Evolutionary conservation across 2,113 vertebrate species (phyloP), one percentile per base, ranked within the genome.

Genomic region (Phocoena phocoena): DNA sequence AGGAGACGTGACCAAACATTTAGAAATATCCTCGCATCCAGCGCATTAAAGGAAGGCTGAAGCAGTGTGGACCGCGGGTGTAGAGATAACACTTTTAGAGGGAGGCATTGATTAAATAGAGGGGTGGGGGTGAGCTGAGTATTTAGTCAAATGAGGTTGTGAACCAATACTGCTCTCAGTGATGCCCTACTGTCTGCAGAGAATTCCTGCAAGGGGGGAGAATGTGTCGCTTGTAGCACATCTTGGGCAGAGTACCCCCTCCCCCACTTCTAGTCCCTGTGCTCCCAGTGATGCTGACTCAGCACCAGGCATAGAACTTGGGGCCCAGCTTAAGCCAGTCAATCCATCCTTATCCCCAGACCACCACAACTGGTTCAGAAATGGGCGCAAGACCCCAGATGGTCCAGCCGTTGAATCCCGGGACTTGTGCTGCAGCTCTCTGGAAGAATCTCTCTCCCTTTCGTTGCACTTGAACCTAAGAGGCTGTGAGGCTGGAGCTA

Each of bases 31-130:
- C 38, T 41, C 26, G 71, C 2, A 41, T 38, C 41, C 12, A 41
- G 55, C n/a, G 70, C 62, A 55, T 58, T 47, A 4, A 50, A 50
- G 14, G 47, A 50, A n/a, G 31, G 26, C n/a, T 33, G 96, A 67
- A 44, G 55, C 53, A 23, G 38, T 7, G 28, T 18, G 55, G 36
- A 73, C 28, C 2, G 0, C 0, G 2, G 21, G 3, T 17, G 14
- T 17, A 73, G n/a, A 62, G 25, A 36, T 36, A 60, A 70, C 44
- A 65, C 12, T 76, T 41, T 53, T 20, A 77, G 21, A 89, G 36
- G 38, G 55, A 55, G 50, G 6, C 18, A 9, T 1, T 60, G 47
- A 50, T 85, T 58, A 62, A 31, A 67, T 2, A 62, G 58, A 28
- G 20, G 17, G 55, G 21, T 33, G 0, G 25, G 1, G 3, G 20